Evolutionary conservation across 2,797 vertebrate genomes (phyloP).

Genomic region (Florisuga fusca): DNA sequence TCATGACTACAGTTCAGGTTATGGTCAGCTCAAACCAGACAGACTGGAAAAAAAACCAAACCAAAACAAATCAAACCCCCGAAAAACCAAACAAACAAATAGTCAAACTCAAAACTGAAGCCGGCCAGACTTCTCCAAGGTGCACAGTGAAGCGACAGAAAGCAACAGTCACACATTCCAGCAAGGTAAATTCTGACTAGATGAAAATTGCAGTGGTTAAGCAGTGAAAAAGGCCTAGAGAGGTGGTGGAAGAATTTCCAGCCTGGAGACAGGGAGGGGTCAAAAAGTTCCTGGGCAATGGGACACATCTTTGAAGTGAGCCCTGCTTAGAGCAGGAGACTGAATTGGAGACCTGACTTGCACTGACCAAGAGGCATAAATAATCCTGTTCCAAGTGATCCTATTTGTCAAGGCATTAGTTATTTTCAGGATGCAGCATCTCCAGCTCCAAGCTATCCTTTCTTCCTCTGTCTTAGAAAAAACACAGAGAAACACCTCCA

Average conservation of each 20-base stretch:
- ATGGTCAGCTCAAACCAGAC: background rate
- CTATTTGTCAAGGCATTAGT: background rate
- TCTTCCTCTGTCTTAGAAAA: background rate
- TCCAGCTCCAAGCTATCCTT: background rate
- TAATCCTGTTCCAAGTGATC: background rate
- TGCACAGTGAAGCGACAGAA: rapidly evolving
- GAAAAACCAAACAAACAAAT: too few species aligned
- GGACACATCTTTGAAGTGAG: too few species aligned
- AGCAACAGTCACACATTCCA: background rate
- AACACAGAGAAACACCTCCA: background rate
- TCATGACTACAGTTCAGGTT: background rate
- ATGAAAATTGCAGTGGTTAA: background rate
- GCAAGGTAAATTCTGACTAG: background rate
- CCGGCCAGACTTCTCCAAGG: background rate
- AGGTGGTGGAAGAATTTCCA: background rate
- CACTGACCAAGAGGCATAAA: background rate
- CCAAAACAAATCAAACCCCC: too few species aligned
- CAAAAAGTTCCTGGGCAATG: background rate
- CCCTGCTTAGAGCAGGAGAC: too few species aligned
- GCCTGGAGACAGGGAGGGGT: background rate
- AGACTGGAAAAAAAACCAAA: background rate
- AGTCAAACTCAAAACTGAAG: background rate
- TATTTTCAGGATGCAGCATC: background rate
- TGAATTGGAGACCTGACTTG: background rate
- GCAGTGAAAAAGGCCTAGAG: background rate